Base-by-base conservation (phyloP, 2,113 vertebrate species). In the Potamarius usumacintae region DNA sequence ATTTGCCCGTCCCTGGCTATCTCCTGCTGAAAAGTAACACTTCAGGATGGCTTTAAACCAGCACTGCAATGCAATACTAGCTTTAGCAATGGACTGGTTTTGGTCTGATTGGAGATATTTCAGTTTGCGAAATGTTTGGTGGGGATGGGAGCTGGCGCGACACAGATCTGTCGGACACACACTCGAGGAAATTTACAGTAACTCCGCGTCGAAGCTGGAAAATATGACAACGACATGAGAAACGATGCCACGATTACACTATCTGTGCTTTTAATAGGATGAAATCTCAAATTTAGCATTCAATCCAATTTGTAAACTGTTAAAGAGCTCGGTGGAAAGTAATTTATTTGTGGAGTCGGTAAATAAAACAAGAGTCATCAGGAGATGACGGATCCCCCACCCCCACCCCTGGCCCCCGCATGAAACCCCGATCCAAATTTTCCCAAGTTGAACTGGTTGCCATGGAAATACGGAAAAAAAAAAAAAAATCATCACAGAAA, bases 1-100 rank as follows among this genome's bases (percentile, higher is more conserved):
- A 92, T 94, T 92, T 92, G 92, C 92, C 92, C 92, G 93, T 95
- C 94, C 91, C 92, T 91, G 90, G 91, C 91, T 93, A 94, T 93
- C 92, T 91, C 86, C 93, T 93, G 92, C 88, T 91, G 91, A 94
- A 94, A 12, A 10, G 5, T 91, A 89, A 88, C 50, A 89, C 82
- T 72, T 92, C 90, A 94, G 93, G 93, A 91, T 92, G 88, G 80
- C 93, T 80, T 83, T 80, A 82, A 87, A 83, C 63, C 22, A 11
- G 42, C 78, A 85, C 85, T 88, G 85, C 82, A 90, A 85, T 77
- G 78, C 85, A 22, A 55, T 57, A 78, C 76, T 20, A 7, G 71
- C 65, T 81, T 58, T 27, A 42, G 82, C 71, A 30, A 83, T 50
- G 76, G 27, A 65, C 63, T 87, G 85, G 42, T 84, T 89, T 89